A percentile compares a stretch with the other conserved stretches of the same genome.
Conservation (phyloP, 2,888 invertebrate species). For the Hermaeophaga mercurialis region DNA sequence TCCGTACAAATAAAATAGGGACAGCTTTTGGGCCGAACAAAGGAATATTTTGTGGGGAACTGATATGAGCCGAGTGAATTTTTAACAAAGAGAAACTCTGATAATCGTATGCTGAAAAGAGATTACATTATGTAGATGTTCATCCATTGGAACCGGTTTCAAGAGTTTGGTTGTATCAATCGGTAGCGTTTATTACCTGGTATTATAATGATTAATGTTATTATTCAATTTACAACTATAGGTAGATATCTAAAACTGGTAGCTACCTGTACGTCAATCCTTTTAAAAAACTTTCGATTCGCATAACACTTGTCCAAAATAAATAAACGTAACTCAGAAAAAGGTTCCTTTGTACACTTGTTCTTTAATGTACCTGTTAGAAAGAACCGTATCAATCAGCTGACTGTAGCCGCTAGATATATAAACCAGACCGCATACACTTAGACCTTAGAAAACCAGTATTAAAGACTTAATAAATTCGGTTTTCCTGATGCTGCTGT, state of each 20-base stretch:
- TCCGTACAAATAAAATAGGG: conserved; percentile 21
- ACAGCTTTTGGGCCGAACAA: conserved; percentile 12
- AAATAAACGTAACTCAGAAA: not conserved
- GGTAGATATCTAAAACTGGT: conserved; percentile 8
- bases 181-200: conserved; percentile 14
- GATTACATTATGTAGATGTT: conserved; percentile 17
- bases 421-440: too few species aligned
- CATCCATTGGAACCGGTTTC: conserved; percentile 21
- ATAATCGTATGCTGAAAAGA: conserved; percentile 19
- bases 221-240: conserved; percentile 6
- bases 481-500: too few species aligned
- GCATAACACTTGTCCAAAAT: conserved; percentile 16
- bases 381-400: conserved; percentile 27
- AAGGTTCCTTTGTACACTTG: not conserved
- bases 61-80: conserved; percentile 13
- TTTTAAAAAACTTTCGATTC: conserved; percentile 30
- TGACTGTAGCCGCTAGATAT: too few species aligned
- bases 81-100: conserved; percentile 14
- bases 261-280: conserved; percentile 5
- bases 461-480: too few species aligned
- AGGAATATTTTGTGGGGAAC: conserved; percentile 11
- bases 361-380: conserved; percentile 18
- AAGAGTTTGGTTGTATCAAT: conserved; percentile 14
- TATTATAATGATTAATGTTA: conserved; percentile 12
- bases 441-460: too few species aligned